Evolutionary conservation across 2,797 vertebrate genomes (phyloP).

Genomic region (Acipenser ruthenus): DNA sequence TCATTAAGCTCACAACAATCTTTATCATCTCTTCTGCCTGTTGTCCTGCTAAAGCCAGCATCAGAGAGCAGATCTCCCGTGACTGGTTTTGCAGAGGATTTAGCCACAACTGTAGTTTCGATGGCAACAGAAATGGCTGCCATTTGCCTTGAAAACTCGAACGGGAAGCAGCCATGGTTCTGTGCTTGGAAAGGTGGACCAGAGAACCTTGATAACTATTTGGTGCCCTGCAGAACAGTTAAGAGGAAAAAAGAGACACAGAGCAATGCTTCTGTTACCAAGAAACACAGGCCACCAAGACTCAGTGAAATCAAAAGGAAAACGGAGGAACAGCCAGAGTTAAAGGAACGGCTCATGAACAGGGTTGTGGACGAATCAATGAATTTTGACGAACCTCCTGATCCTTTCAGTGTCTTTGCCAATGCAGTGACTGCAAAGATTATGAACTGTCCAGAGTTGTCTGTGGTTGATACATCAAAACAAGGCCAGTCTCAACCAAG

Average conservation of each 20-base stretch:
- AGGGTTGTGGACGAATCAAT: constrained; percentile 88
- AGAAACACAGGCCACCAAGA: constrained; percentile 87
- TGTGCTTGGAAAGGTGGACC: constrained; percentile 78
- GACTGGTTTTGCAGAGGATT: constrained; percentile 87
- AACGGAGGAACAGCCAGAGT: constrained; percentile 92
- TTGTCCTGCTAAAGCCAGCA: constrained; percentile 56
- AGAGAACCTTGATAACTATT: constrained; percentile 56
- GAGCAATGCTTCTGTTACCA: constrained; percentile 49
- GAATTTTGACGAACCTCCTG: constrained; percentile 76
- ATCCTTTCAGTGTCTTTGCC: constrained; percentile 80
- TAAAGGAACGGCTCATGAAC: constrained; percentile 95
- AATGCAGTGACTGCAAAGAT: constrained; percentile 90
- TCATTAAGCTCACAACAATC: constrained; percentile 55
- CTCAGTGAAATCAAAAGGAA: constrained; percentile 98
- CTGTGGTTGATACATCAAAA: constrained; percentile 77
- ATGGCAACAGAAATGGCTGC: constrained; percentile 98
- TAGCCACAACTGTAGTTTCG: constrained; percentile 91
- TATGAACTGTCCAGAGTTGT: constrained; percentile 86
- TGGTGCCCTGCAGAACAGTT: constrained; percentile 67
- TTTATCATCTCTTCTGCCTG: constrained; percentile 45
- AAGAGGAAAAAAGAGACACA: constrained; percentile 82
- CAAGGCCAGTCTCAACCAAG: constrained; percentile 67
- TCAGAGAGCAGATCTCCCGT: constrained; percentile 67
- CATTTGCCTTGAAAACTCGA: constrained; percentile 93
- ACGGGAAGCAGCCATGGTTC: constrained; percentile 95